Percentiles rank a stretch among this genome's conserved stretches.
Conservation (phyloP, 2,113 vertebrate species). For the Lepidothrix coronata region DNA sequence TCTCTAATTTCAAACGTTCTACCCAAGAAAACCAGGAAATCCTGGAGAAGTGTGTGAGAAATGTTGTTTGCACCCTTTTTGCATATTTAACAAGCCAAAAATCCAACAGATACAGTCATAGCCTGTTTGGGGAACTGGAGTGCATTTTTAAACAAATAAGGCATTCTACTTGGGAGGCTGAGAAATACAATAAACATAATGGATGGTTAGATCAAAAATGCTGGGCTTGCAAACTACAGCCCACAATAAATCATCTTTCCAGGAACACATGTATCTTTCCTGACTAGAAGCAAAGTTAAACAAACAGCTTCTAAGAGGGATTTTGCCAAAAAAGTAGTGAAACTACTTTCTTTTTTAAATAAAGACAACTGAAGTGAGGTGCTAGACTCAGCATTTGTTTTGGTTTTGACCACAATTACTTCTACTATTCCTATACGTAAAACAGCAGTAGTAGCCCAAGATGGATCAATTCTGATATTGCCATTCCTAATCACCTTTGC, state of each 20-base stretch:
- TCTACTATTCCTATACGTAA: neutral
- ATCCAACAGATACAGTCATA: neutral
- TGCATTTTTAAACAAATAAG: conserved; percentile 34
- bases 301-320: neutral
- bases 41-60: fast-evolving
- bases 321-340: neutral
- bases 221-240: neutral
- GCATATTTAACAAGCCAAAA: neutral
- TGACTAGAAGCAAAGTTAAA: neutral
- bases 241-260: conserved; percentile 10
- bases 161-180: neutral
- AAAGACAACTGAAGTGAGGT: neutral
- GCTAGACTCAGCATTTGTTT: neutral
- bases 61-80: neutral
- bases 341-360: neutral
- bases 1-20: neutral
- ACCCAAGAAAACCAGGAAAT: neutral
- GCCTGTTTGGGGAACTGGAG: neutral
- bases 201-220: neutral
- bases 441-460: neutral
- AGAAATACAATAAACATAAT: neutral
- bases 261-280: neutral
- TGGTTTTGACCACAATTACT: neutral
- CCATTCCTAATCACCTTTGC: neutral
- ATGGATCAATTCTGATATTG: neutral